phyloP scores from a whole-genome alignment of 2,888 invertebrate species.

The Gymnosoma rotundatum region DNA sequence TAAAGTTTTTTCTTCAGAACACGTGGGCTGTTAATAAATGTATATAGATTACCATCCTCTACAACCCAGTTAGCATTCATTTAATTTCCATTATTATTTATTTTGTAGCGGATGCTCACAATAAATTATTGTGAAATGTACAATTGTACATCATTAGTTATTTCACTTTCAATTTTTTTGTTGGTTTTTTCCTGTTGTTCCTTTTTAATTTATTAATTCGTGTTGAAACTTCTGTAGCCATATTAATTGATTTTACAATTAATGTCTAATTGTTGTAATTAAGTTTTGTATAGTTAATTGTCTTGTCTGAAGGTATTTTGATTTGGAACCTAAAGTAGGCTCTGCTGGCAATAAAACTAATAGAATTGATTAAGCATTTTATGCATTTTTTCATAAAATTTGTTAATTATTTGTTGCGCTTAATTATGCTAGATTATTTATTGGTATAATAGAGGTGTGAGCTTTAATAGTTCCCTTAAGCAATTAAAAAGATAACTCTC shows the following conservation, averaged over 20 bases:
- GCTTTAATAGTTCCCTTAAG: no score
- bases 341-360: not conserved
- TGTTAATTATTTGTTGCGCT: no score
- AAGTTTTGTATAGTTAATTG: constrained; percentile 65
- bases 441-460: no score
- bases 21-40: constrained; percentile 24
- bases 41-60: constrained; percentile 42
- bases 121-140: constrained; percentile 58
- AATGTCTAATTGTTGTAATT: constrained; percentile 80
- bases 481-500: no score
- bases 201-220: constrained; percentile 17
- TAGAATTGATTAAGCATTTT: no score
- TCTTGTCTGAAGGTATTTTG: constrained; percentile 31
- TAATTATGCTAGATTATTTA: no score
- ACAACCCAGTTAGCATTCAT: no score
- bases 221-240: constrained; percentile 36
- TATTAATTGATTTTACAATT: constrained; percentile 79
- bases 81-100: not conserved
- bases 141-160: constrained; percentile 62
- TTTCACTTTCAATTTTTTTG: constrained; percentile 16
- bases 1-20: not conserved
- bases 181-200: not conserved
- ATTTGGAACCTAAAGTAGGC: constrained; percentile 22
- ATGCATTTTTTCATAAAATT: no score
- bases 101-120: not conserved